Evolutionary conservation across 2,888 invertebrate species (phyloP).

Genomic region (Mechanitis messenoides): DNA sequence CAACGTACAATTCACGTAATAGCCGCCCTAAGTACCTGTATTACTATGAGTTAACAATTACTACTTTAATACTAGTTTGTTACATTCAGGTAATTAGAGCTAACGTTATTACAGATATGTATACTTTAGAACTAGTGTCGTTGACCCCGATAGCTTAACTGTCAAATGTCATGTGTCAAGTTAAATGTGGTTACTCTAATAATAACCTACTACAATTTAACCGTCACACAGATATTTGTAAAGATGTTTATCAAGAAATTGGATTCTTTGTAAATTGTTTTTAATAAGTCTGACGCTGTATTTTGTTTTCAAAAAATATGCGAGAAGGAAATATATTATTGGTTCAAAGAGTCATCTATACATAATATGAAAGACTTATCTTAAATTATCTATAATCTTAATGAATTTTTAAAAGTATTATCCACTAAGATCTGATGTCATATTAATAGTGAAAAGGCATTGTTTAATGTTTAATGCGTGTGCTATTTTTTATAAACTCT

Average conservation of each 20-base stretch:
- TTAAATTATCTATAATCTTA: too few species aligned
- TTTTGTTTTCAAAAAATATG: too few species aligned
- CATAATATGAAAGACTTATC: too few species aligned
- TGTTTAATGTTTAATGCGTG: too few species aligned
- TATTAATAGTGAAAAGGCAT: too few species aligned
- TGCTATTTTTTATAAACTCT: too few species aligned
- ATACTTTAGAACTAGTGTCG: neutral
- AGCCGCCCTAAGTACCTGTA: slow-evolving; percentile 19
- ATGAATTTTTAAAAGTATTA: too few species aligned
- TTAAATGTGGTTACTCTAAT: neutral
- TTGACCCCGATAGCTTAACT: neutral
- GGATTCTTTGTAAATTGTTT: neutral
- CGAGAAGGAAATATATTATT: too few species aligned
- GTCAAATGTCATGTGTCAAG: slow-evolving; percentile 2
- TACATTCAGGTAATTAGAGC: slow-evolving; percentile 13
- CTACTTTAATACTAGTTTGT: slow-evolving; percentile 5
- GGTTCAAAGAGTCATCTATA: too few species aligned
- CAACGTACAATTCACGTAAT: slow-evolving; percentile 16
- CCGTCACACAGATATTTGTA: neutral
- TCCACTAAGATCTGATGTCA: too few species aligned
- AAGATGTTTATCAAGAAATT: neutral
- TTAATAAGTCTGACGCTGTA: too few species aligned
- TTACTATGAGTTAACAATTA: slow-evolving; percentile 23
- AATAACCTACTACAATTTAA: neutral
- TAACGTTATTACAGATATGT: slow-evolving; percentile 13